These are phyloP conservation scores for Drosophila aff. DNA, from an alignment of 1,140 invertebrate species.

Conservation along the genomic window DNA sequence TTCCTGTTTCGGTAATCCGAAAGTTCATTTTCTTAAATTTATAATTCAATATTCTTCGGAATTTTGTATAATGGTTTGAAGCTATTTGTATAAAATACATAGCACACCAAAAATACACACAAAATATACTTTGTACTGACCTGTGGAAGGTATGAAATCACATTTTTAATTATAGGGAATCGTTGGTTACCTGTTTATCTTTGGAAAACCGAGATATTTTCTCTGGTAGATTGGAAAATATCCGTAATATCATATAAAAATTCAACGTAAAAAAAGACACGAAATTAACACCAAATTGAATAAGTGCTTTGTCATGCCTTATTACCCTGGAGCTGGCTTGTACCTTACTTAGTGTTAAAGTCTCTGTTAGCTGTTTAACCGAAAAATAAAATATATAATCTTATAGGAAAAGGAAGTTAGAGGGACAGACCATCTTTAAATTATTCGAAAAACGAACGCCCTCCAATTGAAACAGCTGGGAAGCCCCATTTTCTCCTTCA, in stretches of 20 bases:
- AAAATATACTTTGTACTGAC: neutral
- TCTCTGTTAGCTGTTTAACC: neutral
- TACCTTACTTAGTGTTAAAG: neutral
- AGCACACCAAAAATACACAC: constrained; percentile 6
- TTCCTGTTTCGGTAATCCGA: constrained; percentile 31
- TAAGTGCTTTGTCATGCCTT: constrained; percentile 6
- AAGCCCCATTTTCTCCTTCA: neutral
- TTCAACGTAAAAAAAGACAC: no score
- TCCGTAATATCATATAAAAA: no score
- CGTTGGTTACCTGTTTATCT: neutral
- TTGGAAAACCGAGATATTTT: neutral
- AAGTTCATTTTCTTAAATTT: constrained; percentile 42
- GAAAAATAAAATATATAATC: neutral
- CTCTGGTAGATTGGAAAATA: neutral
- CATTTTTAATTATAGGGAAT: neutral
- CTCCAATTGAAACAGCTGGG: neutral
- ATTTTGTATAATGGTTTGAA: constrained; percentile 47
- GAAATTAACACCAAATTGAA: neutral
- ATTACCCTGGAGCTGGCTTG: neutral
- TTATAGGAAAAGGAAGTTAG: neutral
- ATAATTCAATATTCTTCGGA: constrained; percentile 55
- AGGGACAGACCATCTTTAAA: neutral
- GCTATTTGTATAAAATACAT: constrained; percentile 72
- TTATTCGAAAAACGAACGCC: neutral
- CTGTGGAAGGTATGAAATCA: constrained; percentile 6